Evolutionary conservation across 2,797 vertebrate species (phyloP).

Genomic region (Potorous gilbertii): DNA sequence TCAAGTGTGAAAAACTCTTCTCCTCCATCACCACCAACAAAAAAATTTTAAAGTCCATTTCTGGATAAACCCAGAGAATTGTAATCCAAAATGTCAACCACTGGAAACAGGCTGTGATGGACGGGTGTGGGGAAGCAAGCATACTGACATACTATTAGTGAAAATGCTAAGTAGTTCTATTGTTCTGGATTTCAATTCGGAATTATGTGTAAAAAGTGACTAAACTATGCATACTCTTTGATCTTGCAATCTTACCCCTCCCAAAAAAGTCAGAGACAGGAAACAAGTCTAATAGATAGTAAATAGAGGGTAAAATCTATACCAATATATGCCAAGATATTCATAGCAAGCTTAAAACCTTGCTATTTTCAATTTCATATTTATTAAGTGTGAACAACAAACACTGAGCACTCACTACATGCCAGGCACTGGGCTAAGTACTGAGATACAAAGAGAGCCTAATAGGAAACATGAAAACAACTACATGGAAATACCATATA

Average conservation of each 20-base stretch:
- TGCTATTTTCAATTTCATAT: not conserved
- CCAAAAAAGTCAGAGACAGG: not conserved
- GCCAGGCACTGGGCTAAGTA: not conserved
- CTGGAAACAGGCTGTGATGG: not conserved
- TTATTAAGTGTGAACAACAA: not conserved
- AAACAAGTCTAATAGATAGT: not conserved
- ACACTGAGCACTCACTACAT: not conserved
- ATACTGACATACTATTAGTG: not conserved
- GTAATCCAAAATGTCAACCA: slow-evolving; percentile 28
- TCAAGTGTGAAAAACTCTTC: slow-evolving; percentile 19
- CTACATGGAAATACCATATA: not conserved
- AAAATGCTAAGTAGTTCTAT: not conserved
- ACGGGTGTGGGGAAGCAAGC: not conserved
- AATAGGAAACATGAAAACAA: not conserved
- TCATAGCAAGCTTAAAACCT: not conserved
- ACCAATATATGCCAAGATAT: not conserved
- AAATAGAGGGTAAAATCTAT: not conserved
- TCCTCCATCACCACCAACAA: not conserved
- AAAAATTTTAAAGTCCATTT: slow-evolving; percentile 21
- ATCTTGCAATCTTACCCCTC: not conserved
- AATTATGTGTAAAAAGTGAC: not conserved
- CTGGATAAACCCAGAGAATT: not conserved
- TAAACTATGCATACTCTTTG: not conserved
- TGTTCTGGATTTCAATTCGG: not conserved
- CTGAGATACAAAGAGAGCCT: not conserved